Evolutionary conservation across 2,113 vertebrate genomes (phyloP).

Genomic region (Nibea albiflora): DNA sequence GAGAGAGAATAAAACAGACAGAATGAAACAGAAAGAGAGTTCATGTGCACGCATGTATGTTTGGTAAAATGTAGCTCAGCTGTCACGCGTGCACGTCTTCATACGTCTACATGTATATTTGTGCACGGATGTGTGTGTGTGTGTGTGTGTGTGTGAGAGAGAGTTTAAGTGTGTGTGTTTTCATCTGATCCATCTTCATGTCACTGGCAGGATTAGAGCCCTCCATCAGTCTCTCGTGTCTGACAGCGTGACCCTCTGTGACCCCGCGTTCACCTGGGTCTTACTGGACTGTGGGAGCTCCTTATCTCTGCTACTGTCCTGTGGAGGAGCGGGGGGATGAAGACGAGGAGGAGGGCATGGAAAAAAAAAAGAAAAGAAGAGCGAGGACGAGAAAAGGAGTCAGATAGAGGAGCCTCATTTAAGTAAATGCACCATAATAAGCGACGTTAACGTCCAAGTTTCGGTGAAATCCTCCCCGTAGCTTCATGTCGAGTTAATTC

Average conservation of each 20-base stretch:
- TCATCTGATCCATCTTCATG: slow-evolving; percentile 87
- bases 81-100: background rate
- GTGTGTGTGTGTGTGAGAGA: slow-evolving; percentile 32
- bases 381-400: background rate
- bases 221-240: slow-evolving; percentile 72
- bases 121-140: background rate
- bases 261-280: slow-evolving; percentile 63
- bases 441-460: background rate
- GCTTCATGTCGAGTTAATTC: background rate
- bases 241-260: slow-evolving; percentile 68
- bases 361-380: background rate
- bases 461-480: background rate
- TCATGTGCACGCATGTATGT: background rate
- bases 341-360: background rate
- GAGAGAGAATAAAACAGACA: background rate
- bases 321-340: background rate
- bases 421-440: background rate
- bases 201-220: slow-evolving; percentile 81
- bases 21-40: background rate
- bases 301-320: slow-evolving; percentile 68
- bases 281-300: slow-evolving; percentile 59
- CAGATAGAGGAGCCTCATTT: background rate
- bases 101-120: background rate
- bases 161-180: slow-evolving; percentile 52
- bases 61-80: background rate